Conservation (phyloP, 2,888 invertebrate species). For the Mongoloraphidia duomilia region DNA sequence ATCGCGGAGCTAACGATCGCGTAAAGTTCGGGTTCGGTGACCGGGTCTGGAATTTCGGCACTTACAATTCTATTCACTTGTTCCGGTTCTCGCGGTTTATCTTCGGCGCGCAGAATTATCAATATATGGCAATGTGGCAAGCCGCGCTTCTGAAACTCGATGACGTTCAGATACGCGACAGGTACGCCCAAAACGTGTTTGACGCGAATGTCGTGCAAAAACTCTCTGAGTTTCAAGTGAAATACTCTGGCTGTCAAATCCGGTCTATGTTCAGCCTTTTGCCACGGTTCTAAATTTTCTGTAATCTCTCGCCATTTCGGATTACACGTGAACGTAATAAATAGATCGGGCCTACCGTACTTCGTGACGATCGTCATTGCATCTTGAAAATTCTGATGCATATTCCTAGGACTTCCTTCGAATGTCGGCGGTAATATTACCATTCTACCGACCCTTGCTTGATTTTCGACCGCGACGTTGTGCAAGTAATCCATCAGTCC, state of each 20-base stretch:
- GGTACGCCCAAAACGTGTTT: constrained; percentile 1
- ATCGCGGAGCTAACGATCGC: constrained; percentile 10
- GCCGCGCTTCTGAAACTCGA: constrained; percentile 1
- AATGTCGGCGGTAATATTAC: constrained; percentile 13
- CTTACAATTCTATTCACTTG: constrained; percentile 7
- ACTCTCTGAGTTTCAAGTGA: constrained; percentile 7
- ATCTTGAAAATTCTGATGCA: constrained; percentile 13
- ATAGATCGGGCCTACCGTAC: constrained; percentile 14
- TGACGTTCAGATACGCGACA: not conserved
- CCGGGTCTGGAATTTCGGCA: constrained; percentile 11
- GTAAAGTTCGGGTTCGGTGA: constrained; percentile 7
- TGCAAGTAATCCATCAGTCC: constrained; percentile 12
- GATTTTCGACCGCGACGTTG: constrained; percentile 10
- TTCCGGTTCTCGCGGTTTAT: constrained; percentile 2
- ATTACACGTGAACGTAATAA: constrained; percentile 18
- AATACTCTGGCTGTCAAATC: constrained; percentile 9
- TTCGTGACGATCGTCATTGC: constrained; percentile 15
- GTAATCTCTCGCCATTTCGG: constrained; percentile 18
- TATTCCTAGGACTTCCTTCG: constrained; percentile 10
- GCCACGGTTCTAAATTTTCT: constrained; percentile 9
- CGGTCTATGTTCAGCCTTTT: no score
- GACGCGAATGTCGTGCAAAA: no score
- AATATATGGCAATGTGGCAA: constrained; percentile 3
- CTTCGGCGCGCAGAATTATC: not conserved
- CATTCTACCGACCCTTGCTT: no score